Evolutionary conservation across 2,888 invertebrate species (phyloP), one percentile per base, ranked within the genome.

Genomic region (Xestoiulus laeticollis): DNA sequence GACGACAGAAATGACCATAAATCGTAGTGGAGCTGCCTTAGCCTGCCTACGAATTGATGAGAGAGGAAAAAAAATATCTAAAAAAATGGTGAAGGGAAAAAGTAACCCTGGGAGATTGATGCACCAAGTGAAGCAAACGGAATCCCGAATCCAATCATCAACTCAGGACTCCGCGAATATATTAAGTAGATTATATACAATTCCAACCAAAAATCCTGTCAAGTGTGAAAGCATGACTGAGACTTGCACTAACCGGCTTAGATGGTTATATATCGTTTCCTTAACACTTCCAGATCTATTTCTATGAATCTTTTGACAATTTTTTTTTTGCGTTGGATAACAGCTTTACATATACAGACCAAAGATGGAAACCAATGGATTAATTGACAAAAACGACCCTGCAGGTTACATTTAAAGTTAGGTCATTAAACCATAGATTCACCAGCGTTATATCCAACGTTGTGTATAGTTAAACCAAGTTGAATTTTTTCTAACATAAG

Each of bases 1-100:
- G 68, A 68, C 68, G 68, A 68, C 68, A 68, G 68, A 68, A 68
- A 68, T 68, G 68, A 68, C 68, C 68, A 68, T 68, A 68, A 68
- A 68, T 68, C 68, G 68, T 68, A n/a, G 68, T 68, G 68, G 68
- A 68, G 68, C 68, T 68, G 26, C 68, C 68, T 26, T 68, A 68
- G 68, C 68, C 68, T 22, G 68, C 68, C 68, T 68, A n/a, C 22
- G 22, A 68, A 68, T 22, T 68, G 68, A n/a, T 22, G 53, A 19
- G 53, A 10, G 10, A 8, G 48, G 48, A 48, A 48, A 48, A 48
- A 8, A 48, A 8, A 48, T 16, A 48, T 68, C 22, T n/a, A 68
- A 68, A 68, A 22, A 68, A n/a, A 22, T 16, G 53, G 53, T 4
- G 53, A 53, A 14, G 53, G 19, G 19, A 19, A 53, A 53, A 48